Conservation (phyloP, 1,140 invertebrate genomes). For the Grapholita molesta region DNA sequence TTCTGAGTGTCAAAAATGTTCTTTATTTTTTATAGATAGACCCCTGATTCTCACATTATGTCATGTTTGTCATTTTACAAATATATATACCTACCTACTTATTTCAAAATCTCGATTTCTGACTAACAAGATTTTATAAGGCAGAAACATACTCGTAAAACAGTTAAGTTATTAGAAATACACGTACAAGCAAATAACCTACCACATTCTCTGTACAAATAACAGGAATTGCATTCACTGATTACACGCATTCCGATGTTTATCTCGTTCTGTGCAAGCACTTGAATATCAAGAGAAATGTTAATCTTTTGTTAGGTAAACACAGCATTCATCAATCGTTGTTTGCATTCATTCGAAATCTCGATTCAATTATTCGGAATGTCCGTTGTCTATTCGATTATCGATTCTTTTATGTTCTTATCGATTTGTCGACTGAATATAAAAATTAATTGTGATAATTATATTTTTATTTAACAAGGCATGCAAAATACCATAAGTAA, state of each 20-base stretch:
- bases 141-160: no score
- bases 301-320: conserved; percentile 14
- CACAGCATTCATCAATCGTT: conserved; percentile 2
- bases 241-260: conserved; percentile 15
- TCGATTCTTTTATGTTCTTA: not conserved
- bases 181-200: not conserved
- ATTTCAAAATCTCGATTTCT: no score
- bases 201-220: conserved; percentile 6
- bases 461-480: no score
- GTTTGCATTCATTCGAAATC: conserved; percentile 2
- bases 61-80: no score
- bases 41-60: no score
- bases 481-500: no score
- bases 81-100: no score
- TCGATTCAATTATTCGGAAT: not conserved
- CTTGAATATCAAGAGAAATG: conserved; percentile 14
- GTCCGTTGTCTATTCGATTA: not conserved
- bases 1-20: no score
- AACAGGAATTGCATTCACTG: conserved; percentile 11
- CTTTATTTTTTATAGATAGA: no score
- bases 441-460: not conserved
- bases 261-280: conserved; percentile 5
- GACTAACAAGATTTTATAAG: no score
- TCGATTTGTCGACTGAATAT: not conserved
- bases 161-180: not conserved